Evolutionary conservation across 1,140 invertebrate genomes (phyloP).

Genomic region (Mycetomoellerius zeteki): DNA sequence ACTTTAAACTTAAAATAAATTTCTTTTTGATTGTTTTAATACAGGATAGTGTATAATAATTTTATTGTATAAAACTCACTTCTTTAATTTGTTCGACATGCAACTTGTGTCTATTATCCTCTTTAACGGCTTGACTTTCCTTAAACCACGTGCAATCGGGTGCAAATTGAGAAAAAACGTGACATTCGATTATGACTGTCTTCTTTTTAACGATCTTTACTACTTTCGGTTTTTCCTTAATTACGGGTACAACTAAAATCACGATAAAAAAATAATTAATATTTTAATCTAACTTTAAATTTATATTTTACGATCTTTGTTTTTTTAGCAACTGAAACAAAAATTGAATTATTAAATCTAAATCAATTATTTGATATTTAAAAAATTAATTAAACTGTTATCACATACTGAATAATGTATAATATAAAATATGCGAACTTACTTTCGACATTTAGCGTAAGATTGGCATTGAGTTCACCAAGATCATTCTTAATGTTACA

Average conservation of each 20-base stretch:
- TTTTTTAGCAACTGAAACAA: background rate
- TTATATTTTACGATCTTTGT: background rate
- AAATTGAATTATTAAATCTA: slow-evolving; percentile 6
- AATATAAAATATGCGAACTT: slow-evolving; percentile 84
- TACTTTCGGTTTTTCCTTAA: slow-evolving; percentile 96
- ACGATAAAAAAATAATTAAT: background rate
- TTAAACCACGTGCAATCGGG: slow-evolving; percentile 97
- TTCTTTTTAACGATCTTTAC: slow-evolving; percentile 96
- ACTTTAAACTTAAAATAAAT: background rate
- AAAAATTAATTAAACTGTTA: background rate
- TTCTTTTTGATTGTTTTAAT: background rate
- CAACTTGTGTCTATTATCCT: slow-evolving; percentile 92
- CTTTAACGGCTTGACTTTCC: slow-evolving; percentile 92
- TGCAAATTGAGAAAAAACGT: slow-evolving; percentile 95
- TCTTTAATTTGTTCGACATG: slow-evolving; percentile 93
- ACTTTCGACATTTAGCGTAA: slow-evolving; percentile 99
- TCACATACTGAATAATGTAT: background rate
- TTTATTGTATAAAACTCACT: slow-evolving; percentile 84
- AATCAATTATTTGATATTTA: background rate
- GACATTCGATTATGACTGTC: slow-evolving; percentile 96
- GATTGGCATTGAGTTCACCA: slow-evolving; percentile 98
- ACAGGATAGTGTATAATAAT: background rate
- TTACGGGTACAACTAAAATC: slow-evolving; percentile 95
- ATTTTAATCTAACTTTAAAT: background rate
- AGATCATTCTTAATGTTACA: slow-evolving; percentile 98